Conservation (phyloP, 2,113 vertebrate species). For the Globicephala melas region DNA sequence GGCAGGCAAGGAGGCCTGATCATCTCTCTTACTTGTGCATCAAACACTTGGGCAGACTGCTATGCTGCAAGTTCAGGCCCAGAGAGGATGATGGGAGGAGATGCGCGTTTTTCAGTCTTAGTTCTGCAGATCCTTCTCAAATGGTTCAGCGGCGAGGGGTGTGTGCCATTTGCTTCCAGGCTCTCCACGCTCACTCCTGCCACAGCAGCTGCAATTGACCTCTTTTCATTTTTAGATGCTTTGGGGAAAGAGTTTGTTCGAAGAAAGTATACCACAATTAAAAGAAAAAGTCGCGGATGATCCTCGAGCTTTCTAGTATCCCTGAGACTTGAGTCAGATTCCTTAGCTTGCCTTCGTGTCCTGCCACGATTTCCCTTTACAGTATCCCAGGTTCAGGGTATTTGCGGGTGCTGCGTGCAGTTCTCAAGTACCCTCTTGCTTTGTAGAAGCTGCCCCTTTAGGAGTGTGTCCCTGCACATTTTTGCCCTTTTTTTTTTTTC, state of each 20-base stretch:
- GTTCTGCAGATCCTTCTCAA: neutral
- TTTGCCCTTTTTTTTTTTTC: neutral
- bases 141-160: neutral
- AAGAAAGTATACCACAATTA: neutral
- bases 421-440: neutral
- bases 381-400: neutral
- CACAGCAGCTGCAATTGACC: neutral
- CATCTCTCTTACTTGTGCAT: neutral
- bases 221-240: neutral
- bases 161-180: neutral
- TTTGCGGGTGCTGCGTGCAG: rapidly evolving
- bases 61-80: no score
- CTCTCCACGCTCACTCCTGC: neutral
- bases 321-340: neutral
- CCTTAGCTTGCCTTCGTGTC: neutral
- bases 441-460: neutral
- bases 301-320: neutral
- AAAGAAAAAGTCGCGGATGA: neutral
- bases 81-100: neutral
- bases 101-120: neutral
- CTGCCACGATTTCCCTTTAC: neutral
- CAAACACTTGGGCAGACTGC: no score
- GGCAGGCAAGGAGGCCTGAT: neutral
- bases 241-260: slow-evolving; percentile 3
- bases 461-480: rapidly evolving